A percentile compares a stretch with the other conserved stretches of the same genome.
Evolutionary conservation across 2,797 vertebrate genomes (phyloP).

Genomic region (Carcharodon carcharias): DNA sequence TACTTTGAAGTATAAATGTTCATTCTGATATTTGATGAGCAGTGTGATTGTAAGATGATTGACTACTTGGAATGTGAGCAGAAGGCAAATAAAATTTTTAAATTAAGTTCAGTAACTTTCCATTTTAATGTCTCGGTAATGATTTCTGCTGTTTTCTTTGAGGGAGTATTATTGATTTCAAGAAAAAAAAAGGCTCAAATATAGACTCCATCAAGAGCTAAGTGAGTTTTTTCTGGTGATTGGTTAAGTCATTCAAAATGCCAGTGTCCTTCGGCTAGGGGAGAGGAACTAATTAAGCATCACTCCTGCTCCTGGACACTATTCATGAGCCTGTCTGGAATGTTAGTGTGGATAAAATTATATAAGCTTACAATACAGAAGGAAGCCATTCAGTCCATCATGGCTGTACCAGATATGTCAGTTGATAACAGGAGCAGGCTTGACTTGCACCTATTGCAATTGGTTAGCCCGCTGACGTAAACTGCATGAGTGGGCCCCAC

Average conservation of each 20-base stretch:
- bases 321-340: background rate
- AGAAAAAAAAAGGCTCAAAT: background rate
- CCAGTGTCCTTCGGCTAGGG: background rate
- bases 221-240: background rate
- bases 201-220: background rate
- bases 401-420: background rate
- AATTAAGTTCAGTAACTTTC: background rate
- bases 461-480: background rate
- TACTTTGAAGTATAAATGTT: conserved; percentile 5
- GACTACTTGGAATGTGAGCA: background rate
- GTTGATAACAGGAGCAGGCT: background rate
- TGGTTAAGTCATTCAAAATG: background rate
- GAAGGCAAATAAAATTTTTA: background rate
- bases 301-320: background rate
- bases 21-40: background rate
- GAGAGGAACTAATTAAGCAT: background rate
- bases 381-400: background rate
- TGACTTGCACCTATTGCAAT: background rate
- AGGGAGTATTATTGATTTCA: background rate
- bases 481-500: too few relatives aligned
- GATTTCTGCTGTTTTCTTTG: background rate
- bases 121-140: background rate
- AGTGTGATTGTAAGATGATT: background rate
- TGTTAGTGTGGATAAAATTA: background rate
- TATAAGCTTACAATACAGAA: background rate